These are phyloP conservation scores for Melanchra persicariae DNA, from an alignment of 2,888 invertebrate species.

Conservation along the genomic window DNA sequence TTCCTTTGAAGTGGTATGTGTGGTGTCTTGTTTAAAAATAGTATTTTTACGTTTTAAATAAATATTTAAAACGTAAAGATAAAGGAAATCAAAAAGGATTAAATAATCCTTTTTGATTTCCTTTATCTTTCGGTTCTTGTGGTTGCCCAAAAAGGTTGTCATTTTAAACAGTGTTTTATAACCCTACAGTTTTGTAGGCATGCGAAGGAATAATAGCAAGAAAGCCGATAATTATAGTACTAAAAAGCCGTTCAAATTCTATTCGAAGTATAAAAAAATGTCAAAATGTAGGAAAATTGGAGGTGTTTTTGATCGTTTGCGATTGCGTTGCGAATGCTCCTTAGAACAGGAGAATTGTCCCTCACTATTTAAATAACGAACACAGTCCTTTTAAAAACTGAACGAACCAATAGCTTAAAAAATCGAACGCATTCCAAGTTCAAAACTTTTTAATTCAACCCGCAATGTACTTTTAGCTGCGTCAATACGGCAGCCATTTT, in stretches of 20 bases:
- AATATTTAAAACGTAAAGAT: no score
- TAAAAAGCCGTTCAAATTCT: no score
- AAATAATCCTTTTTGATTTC: no score
- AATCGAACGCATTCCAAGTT: constrained; percentile 36
- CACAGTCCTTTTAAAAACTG: background rate
- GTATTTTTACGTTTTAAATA: constrained; percentile 1
- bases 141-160: background rate
- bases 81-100: no score
- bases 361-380: background rate
- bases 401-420: constrained; percentile 23
- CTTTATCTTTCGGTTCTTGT: background rate
- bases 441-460: constrained; percentile 49
- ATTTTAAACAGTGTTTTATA: background rate
- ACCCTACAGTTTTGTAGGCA: no score
- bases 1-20: constrained; percentile 11
- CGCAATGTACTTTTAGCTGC: constrained; percentile 49
- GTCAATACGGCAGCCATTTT: constrained; percentile 53
- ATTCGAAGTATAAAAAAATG: no score
- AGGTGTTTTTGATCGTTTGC: no score
- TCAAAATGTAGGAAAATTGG: no score
- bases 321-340: no score
- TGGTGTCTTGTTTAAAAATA: constrained; percentile 1
- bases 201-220: no score
- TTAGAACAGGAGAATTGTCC: no score
- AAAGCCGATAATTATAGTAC: no score